A percentile compares a stretch with the other conserved stretches of the same genome.
Conservation (phyloP, 2,797 vertebrate genomes). For the Onychomys leucogaster region DNA sequence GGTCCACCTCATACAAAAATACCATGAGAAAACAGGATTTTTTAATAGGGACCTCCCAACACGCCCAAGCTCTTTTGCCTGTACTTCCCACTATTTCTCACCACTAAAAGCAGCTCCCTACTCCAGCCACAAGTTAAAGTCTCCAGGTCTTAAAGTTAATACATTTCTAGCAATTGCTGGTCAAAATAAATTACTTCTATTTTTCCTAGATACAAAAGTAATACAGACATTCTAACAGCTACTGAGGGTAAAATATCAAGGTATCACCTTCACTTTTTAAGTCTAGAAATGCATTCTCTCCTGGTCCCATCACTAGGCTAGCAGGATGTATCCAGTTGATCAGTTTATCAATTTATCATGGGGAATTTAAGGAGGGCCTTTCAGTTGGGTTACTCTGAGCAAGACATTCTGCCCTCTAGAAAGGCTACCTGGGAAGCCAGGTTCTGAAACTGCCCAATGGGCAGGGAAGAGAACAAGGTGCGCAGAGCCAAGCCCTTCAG, state of each 20-base stretch:
- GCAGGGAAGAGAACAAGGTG: neutral
- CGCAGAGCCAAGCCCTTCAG: accelerated
- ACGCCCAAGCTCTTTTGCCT: neutral
- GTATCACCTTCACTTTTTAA: neutral
- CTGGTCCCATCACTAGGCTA: neutral
- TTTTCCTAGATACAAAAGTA: neutral
- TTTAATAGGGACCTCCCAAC: neutral
- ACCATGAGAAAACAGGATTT: neutral
- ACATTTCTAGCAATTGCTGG: neutral
- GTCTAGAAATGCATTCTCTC: neutral
- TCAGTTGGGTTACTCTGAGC: neutral
- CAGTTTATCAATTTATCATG: too few relatives aligned
- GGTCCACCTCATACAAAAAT: neutral
- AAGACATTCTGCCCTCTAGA: neutral
- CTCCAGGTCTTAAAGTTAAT: neutral
- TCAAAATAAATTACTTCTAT: neutral
- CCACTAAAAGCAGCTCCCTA: neutral
- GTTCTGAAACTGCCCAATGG: neutral
- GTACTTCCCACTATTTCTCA: neutral
- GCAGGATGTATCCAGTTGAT: too few relatives aligned
- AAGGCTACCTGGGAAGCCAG: neutral
- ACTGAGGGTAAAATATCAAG: neutral
- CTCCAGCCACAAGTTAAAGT: neutral
- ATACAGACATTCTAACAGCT: neutral
- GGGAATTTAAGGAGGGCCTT: neutral